These are phyloP conservation scores for Catharus bicknelli DNA, from an alignment of 2,113 vertebrate genomes.

Conservation along the genomic window DNA sequence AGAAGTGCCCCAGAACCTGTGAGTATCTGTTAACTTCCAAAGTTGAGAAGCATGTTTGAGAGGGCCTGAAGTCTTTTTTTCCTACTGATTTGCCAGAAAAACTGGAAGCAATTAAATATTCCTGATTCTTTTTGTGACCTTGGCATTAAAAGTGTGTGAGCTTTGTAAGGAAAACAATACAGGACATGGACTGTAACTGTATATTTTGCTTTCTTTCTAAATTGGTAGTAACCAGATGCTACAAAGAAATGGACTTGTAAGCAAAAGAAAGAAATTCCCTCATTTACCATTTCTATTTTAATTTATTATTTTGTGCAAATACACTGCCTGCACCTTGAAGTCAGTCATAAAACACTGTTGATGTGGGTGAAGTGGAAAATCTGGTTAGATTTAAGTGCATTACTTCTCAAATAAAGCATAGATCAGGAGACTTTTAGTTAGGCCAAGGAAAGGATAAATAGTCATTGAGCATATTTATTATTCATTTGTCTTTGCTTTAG, in stretches of 20 bases:
- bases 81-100: slow-evolving; percentile 3
- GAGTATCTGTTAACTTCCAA: not conserved
- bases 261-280: slow-evolving; percentile 6
- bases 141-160: slow-evolving; percentile 6
- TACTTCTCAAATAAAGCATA: not conserved
- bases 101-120: slow-evolving; percentile 22
- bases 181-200: not conserved
- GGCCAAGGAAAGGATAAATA: not conserved
- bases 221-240: not conserved
- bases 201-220: not conserved
- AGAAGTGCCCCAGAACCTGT: not conserved
- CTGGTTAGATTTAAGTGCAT: not conserved
- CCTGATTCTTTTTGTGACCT: not conserved
- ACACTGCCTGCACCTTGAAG: slow-evolving; percentile 1
- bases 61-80: not conserved
- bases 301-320: slow-evolving; percentile 32
- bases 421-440: not conserved
- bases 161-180: not conserved
- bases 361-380: slow-evolving; percentile 22
- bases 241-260: not conserved
- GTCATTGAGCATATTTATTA: not conserved
- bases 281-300: slow-evolving; percentile 10
- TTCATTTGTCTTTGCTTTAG: slow-evolving; percentile 26
- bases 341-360: not conserved
- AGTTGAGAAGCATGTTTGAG: not conserved